Evolutionary conservation across 2,113 vertebrate species (phyloP), one percentile per base, ranked within the genome.

Genomic region (Pogona vitticeps): DNA sequence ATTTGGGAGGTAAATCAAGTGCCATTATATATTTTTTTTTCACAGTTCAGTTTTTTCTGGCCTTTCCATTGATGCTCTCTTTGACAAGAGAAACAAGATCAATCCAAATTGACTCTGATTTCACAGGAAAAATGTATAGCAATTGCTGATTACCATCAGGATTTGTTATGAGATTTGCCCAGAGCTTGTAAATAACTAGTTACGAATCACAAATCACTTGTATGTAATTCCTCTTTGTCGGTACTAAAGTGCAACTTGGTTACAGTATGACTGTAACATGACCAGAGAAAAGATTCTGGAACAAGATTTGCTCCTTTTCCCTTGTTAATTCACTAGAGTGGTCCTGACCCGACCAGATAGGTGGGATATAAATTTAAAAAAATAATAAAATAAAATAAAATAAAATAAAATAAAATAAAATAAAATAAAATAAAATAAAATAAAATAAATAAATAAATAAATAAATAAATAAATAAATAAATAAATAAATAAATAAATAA

Each of bases 61-160:
- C 6, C 72, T 84, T 84, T 42, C 6, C 21, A 23, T 84, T 84
- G 59, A 26, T 18, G 42, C 56, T 84, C 82, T 84, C 38, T 76
- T 23, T 42, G 33, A 21, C 71, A 46, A 33, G 7, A 15, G 26
- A 28, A 59, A 59, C 26, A 65, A n/a, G 28, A 42, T 76, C 63
- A 46, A n/a, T 40, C 68, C 2, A 23, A 84, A 46, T 28, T 4
- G 9, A 18, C 9, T 46, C 76, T 76, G 59, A 65, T 46, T 76
- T 46, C 59, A 9, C n/a, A 8, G 6, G 80, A 46, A 8, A 40
- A 42, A 84, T 31, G 31, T 23, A 40, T 15, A 73, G 6, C 59
- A 59, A 40, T 46, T 84, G 26, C 38, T 63, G 56, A 63, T 65
- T 63, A 42, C 18, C 31, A 8, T n/a, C 28, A 46, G 56, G 38